A percentile compares a stretch with the other conserved stretches of the same genome.
Conservation (phyloP, 1,140 invertebrate species). For the Ceratina calcarata region DNA sequence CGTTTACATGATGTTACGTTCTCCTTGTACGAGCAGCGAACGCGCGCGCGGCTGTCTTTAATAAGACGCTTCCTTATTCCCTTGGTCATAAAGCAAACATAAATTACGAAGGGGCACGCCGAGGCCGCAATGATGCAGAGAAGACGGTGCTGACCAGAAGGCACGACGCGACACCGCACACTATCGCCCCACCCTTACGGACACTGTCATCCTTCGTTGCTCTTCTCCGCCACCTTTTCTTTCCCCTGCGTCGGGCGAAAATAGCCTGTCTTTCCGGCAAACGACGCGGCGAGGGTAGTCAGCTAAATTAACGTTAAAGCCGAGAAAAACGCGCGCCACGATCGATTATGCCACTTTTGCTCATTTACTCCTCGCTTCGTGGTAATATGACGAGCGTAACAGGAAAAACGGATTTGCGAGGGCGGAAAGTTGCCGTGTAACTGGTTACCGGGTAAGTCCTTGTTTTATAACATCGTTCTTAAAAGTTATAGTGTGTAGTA, state of each 20-base stretch:
- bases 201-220: neutral
- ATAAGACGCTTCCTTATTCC: slow-evolving; percentile 77
- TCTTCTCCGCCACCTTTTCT: slow-evolving; percentile 11
- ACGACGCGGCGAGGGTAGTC: slow-evolving; percentile 56
- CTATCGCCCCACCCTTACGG: slow-evolving; percentile 52
- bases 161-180: slow-evolving; percentile 42
- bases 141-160: slow-evolving; percentile 62
- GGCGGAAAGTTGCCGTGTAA: neutral
- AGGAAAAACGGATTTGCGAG: neutral
- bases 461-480: slow-evolving; percentile 3
- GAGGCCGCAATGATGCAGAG: slow-evolving; percentile 52
- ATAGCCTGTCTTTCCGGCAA: slow-evolving; percentile 48
- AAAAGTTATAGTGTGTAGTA: neutral
- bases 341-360: slow-evolving; percentile 15
- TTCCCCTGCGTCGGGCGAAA: slow-evolving; percentile 40
- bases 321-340: slow-evolving; percentile 25
- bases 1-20: slow-evolving; percentile 17
- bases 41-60: slow-evolving; percentile 67
- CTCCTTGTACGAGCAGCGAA: slow-evolving; percentile 51
- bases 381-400: neutral
- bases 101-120: slow-evolving; percentile 70
- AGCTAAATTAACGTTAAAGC: slow-evolving; percentile 46
- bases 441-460: neutral
- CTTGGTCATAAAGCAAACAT: slow-evolving; percentile 74
- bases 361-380: neutral